phyloP scores from a whole-genome alignment of 2,113 vertebrate genomes.

The Sula dactylatra region DNA sequence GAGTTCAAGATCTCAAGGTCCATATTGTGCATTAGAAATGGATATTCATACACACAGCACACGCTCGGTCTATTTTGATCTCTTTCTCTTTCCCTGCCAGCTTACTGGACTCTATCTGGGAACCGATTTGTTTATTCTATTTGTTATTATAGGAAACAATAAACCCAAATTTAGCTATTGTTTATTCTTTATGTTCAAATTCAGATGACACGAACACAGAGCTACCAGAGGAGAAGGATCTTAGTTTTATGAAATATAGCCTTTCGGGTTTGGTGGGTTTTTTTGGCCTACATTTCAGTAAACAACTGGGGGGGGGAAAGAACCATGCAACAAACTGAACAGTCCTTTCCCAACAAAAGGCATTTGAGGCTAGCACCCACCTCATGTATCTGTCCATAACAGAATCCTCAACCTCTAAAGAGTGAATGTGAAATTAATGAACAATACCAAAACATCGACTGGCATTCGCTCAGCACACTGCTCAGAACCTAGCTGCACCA shows the following conservation, averaged over 20 bases:
- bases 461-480: background rate
- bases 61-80: background rate
- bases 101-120: background rate
- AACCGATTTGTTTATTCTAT: background rate
- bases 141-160: background rate
- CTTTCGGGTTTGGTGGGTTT: background rate
- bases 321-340: background rate
- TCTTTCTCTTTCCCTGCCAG: background rate
- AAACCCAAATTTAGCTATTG: background rate
- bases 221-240: background rate
- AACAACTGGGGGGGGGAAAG: background rate
- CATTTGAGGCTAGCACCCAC: background rate
- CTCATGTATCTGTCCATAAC: background rate
- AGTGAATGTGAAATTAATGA: background rate
- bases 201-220: background rate
- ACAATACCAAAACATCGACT: background rate
- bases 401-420: background rate
- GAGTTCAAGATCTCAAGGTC: background rate
- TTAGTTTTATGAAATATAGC: background rate
- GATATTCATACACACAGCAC: background rate
- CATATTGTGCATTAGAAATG: rapidly evolving
- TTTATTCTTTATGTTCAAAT: background rate
- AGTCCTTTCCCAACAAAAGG: background rate
- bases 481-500: rapidly evolving
- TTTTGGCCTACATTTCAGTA: background rate